Evolutionary conservation across 2,888 invertebrate species (phyloP).

Genomic region (Melinaea menophilus): DNA sequence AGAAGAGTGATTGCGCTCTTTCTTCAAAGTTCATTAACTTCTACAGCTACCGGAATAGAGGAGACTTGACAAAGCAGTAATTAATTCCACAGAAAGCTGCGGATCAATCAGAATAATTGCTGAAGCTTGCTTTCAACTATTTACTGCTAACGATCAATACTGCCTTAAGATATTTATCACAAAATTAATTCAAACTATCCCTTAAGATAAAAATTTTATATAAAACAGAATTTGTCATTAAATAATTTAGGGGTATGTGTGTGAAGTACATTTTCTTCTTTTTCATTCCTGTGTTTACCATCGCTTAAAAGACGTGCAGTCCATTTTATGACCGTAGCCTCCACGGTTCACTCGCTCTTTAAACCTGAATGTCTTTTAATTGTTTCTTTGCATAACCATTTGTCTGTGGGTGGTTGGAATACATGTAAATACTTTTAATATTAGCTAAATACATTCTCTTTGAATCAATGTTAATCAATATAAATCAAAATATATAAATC

Average conservation of each 20-base stretch:
- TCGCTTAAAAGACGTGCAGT: slow-evolving; percentile 53
- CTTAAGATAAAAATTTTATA: too few relatives aligned
- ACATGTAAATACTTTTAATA: too few relatives aligned
- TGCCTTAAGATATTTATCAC: neutral
- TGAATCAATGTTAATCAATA: too few relatives aligned
- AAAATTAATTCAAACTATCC: neutral
- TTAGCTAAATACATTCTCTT: neutral
- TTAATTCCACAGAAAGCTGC: slow-evolving; percentile 65
- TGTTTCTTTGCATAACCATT: slow-evolving; percentile 24
- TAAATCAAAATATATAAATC: too few relatives aligned
- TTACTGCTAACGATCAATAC: slow-evolving; percentile 30
- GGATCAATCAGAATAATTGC: slow-evolving; percentile 65
- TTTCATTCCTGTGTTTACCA: slow-evolving; percentile 58
- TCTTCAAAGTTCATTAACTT: slow-evolving; percentile 48
- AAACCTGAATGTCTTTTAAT: slow-evolving; percentile 36
- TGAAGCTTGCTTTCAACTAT: slow-evolving; percentile 46
- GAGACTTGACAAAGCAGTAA: slow-evolving; percentile 50
- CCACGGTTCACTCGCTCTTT: slow-evolving; percentile 41
- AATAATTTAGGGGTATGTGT: too few relatives aligned
- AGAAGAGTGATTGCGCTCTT: slow-evolving; percentile 40
- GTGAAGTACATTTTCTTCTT: slow-evolving; percentile 44
- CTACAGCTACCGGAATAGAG: slow-evolving; percentile 44
- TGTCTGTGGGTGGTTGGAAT: too few relatives aligned
- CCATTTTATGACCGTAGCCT: slow-evolving; percentile 49
- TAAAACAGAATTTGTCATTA: too few relatives aligned